Evolutionary conservation across 2,797 vertebrate species (phyloP).

Genomic region (Syngnathus acus): DNA sequence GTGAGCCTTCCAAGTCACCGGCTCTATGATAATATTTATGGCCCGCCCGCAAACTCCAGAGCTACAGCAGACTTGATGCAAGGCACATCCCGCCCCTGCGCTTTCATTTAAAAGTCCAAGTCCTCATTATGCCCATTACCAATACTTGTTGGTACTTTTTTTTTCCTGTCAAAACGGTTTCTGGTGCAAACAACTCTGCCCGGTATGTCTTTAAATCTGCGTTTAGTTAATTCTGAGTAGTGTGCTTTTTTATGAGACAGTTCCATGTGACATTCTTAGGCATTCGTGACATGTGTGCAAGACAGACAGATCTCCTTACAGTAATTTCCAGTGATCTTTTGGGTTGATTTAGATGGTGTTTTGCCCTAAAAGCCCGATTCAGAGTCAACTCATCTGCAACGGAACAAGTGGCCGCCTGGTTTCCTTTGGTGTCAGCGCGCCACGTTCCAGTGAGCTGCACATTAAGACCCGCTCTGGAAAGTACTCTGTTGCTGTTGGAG

Average conservation of each 20-base stretch:
- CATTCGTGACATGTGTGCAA: neutral
- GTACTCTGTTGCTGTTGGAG: conserved; percentile 69
- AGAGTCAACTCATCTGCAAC: conserved; percentile 43
- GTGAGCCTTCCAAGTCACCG: no score
- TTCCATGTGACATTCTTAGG: neutral
- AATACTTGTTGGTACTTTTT: neutral
- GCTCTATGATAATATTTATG: no score
- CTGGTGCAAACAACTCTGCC: neutral
- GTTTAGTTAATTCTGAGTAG: neutral
- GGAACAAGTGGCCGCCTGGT: conserved; percentile 58
- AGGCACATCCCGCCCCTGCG: no score
- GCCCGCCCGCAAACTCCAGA: no score
- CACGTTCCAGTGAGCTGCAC: conserved; percentile 50
- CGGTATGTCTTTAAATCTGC: neutral
- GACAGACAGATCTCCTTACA: neutral
- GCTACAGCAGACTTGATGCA: no score
- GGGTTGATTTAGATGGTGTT: conserved; percentile 8
- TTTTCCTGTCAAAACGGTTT: neutral
- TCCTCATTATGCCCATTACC: neutral
- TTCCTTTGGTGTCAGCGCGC: conserved; percentile 51
- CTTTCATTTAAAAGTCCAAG: no score
- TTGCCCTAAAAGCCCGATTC: conserved; percentile 8
- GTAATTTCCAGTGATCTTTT: neutral
- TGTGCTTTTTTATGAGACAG: neutral
- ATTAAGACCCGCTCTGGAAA: conserved; percentile 43